These are phyloP conservation scores for Lota lota DNA, from an alignment of 2,113 vertebrate genomes.

Conservation along the genomic window DNA sequence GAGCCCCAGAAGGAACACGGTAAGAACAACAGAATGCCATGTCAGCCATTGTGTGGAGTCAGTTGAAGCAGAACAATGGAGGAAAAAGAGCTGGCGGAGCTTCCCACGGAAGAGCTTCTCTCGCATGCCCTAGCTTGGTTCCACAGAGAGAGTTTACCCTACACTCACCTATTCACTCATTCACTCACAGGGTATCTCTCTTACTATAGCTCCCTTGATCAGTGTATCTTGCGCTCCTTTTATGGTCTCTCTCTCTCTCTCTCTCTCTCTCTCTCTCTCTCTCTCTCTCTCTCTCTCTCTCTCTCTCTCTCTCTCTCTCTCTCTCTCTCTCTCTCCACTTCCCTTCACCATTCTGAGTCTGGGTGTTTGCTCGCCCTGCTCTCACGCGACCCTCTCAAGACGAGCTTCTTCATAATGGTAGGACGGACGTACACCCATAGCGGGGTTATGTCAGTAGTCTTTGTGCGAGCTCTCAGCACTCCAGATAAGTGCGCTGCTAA, in stretches of 20 bases:
- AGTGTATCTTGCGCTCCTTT: slow-evolving; percentile 18
- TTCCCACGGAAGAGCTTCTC: slow-evolving; percentile 62
- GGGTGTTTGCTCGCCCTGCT: background rate
- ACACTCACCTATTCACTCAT: slow-evolving; percentile 5
- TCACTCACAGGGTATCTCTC: background rate
- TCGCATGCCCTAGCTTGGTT: background rate
- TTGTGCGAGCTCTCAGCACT: background rate
- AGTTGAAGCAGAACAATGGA: slow-evolving; percentile 64
- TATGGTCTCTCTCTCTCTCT: background rate
- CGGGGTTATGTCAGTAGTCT: background rate
- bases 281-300: background rate
- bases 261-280: background rate
- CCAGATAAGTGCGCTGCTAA: background rate
- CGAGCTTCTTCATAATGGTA: background rate
- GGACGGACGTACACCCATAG: background rate
- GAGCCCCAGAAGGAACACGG: slow-evolving; percentile 28
- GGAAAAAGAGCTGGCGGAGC: slow-evolving; percentile 37
- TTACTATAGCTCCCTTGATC: slow-evolving; percentile 10
- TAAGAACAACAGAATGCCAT: slow-evolving; percentile 70
- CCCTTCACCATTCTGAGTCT: background rate
- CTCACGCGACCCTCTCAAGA: background rate
- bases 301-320: background rate
- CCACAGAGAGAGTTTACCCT: background rate
- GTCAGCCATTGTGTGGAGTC: slow-evolving; percentile 69
- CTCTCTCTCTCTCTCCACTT: background rate